Evolutionary conservation across 2,797 vertebrate genomes (phyloP).

Genomic region (Sitta carolinensis): DNA sequence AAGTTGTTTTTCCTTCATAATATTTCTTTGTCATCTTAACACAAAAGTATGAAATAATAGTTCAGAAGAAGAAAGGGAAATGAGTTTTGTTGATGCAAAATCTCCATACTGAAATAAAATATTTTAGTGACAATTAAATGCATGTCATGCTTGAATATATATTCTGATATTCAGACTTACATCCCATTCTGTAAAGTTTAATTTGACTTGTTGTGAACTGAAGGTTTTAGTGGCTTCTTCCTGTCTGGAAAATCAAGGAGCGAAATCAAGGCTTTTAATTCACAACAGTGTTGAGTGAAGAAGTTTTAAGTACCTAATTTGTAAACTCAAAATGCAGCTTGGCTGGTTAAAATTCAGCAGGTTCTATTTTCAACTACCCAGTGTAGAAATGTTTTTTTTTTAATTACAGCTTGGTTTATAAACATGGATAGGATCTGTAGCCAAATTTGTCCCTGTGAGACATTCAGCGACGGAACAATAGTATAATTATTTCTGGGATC

Average conservation of each 20-base stretch:
- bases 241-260: background rate
- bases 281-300: background rate
- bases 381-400: constrained; percentile 22
- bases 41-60: background rate
- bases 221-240: background rate
- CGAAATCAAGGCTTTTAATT: background rate
- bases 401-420: constrained; percentile 45
- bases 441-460: constrained; percentile 36
- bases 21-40: background rate
- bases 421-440: constrained; percentile 29
- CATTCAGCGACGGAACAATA: constrained; percentile 1
- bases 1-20: background rate
- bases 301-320: background rate
- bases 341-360: constrained; percentile 15
- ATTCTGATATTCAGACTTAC: background rate
- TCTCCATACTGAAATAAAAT: background rate
- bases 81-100: background rate
- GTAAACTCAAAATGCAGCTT: background rate
- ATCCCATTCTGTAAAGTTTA: background rate
- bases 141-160: background rate
- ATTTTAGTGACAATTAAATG: background rate
- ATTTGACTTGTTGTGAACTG: background rate
- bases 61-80: background rate
- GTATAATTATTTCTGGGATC: constrained; percentile 43
- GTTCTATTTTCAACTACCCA: background rate